Evolutionary conservation across 2,888 invertebrate genomes (phyloP).

Genomic region (Mesoligia furuncula): DNA sequence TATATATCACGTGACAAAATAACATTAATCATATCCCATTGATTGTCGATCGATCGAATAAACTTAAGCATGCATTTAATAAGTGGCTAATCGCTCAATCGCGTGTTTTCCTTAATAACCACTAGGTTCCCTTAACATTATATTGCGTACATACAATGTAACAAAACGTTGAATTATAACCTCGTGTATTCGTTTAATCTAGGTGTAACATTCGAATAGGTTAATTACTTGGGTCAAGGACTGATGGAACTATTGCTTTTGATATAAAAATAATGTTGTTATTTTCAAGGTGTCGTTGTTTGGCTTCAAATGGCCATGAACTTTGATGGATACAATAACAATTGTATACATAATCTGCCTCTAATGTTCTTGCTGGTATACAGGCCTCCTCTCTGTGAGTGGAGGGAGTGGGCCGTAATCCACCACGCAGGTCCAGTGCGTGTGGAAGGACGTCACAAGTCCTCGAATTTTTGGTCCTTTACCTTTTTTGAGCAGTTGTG

Average conservation of each 20-base stretch:
- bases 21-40: slow-evolving; percentile 78
- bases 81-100: slow-evolving; percentile 81
- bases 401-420: too few relatives aligned
- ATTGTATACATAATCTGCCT: background rate
- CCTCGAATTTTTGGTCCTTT: too few relatives aligned
- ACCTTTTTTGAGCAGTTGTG: too few relatives aligned
- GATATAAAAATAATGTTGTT: slow-evolving; percentile 5
- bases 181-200: slow-evolving; percentile 57
- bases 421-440: too few relatives aligned
- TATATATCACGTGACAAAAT: slow-evolving; percentile 63
- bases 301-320: background rate
- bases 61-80: slow-evolving; percentile 83
- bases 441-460: too few relatives aligned
- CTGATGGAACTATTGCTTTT: slow-evolving; percentile 35
- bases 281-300: slow-evolving; percentile 13
- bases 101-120: slow-evolving; percentile 78
- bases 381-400: background rate
- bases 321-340: background rate
- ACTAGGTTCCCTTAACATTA: slow-evolving; percentile 73
- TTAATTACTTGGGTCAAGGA: slow-evolving; percentile 57
- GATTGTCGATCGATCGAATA: slow-evolving; percentile 81
- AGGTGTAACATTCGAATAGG: slow-evolving; percentile 48
- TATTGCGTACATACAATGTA: slow-evolving; percentile 61
- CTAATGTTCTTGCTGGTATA: background rate
- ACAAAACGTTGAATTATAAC: slow-evolving; percentile 59